Base-by-base conservation (phyloP, 1,140 invertebrate species). In the Nephotettix cincticeps region DNA sequence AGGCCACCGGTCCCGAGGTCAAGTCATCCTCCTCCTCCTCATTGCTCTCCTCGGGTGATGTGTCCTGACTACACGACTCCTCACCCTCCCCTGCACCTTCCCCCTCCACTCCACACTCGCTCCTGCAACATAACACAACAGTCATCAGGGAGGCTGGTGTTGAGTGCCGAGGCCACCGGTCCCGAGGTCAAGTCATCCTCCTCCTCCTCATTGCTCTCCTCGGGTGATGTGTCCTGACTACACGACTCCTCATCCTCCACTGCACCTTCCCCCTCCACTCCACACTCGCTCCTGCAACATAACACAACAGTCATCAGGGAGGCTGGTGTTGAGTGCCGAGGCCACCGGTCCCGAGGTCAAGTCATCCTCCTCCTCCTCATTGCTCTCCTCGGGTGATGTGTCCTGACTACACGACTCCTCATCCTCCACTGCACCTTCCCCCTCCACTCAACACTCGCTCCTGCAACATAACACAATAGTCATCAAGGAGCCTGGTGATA, bases 321-420 rank as follows among this genome's bases (percentile, higher is more conserved):
- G n/a, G n/a, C n/a, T n/a, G 21, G 56, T 21, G 9, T 11, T 11
- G 11, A 61, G 9, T 6, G 21, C 9, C 14, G 21, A 17, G 3
- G 56, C 23, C 13, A 54, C 47, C 19, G 47, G 47, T 11, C 13
- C 9, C 23, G 47, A 11, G 6, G 47, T 14, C 13, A 21, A 21
- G 67, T 77, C 77, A 66, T 77, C 64, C 61, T 81, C 77, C 71
- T 82, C 80, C 65, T 82, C 80, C 68, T 81, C 81, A 73, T 78
- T 78, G 51, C 76, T 77, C 54, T 76, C 77, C 65, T 77, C 78
- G 66, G 76, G 76, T 17, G 77, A 78, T 17, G 73, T 74, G 68
- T 76, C 74, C 21, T 70, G 72, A 30, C 74, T 72, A 19, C 66
- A 61, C 30, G 66, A 61, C 29, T 72, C 71, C 40, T 69, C 71